phyloP scores from a whole-genome alignment of 2,797 vertebrate species.

The Gouania willdenowi region DNA sequence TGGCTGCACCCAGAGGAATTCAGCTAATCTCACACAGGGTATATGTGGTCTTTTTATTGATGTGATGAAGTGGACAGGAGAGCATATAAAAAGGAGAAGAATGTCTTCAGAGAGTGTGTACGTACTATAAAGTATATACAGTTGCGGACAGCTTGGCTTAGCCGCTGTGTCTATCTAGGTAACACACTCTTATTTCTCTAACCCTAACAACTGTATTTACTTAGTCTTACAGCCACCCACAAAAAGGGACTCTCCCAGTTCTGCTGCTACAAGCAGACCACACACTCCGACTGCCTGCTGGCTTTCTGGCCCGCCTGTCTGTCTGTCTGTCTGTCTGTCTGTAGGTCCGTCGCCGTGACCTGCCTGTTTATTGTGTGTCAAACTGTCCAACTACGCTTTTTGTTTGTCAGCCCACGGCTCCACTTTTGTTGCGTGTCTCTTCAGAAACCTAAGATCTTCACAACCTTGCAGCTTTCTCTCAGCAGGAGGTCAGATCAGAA shows the following conservation, averaged over 20 bases:
- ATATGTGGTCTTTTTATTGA: conserved; percentile 54
- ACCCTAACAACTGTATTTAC: conserved; percentile 51
- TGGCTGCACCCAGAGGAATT: conserved; percentile 34
- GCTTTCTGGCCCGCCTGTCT: conserved; percentile 9
- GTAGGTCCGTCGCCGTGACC: background rate
- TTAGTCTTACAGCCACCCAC: conserved; percentile 42
- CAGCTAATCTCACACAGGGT: conserved; percentile 31
- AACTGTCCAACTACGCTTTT: conserved; percentile 28
- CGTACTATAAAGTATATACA: conserved; percentile 6
- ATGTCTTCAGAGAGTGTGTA: conserved; percentile 18
- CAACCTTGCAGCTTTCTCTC: conserved; percentile 28
- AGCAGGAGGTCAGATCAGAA: conserved; percentile 45
- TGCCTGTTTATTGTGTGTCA: conserved; percentile 21
- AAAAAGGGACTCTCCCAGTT: conserved; percentile 31
- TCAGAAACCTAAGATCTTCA: conserved; percentile 36
- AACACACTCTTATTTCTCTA: conserved; percentile 48
- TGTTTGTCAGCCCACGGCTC: conserved; percentile 12
- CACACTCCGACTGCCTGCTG: conserved; percentile 20
- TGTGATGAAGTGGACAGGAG: conserved; percentile 52
- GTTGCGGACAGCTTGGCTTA: conserved; percentile 38
- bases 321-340: background rate
- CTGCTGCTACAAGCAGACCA: conserved; percentile 32
- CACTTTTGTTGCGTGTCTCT: conserved; percentile 15
- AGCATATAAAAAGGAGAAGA: conserved; percentile 37
- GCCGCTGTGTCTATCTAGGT: conserved; percentile 51